Evolutionary conservation across 2,888 invertebrate species (phyloP), one percentile per base, ranked within the genome.

Genomic region (Drosophila planitibia): DNA sequence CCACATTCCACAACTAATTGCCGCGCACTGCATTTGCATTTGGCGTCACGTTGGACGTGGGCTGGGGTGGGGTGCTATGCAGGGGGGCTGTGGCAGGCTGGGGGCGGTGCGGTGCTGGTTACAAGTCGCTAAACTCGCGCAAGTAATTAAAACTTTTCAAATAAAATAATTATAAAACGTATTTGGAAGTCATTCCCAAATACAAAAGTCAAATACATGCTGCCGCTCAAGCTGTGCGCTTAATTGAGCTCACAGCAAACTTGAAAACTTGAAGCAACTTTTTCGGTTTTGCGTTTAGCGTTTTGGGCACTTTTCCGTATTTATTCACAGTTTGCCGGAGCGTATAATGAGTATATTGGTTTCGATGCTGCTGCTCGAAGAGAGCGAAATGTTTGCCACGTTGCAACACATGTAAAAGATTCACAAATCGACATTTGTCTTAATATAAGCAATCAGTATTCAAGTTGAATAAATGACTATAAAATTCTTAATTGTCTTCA

Each of bases 81-180:
- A 28, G 12, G n/a, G n/a, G 4, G 41, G 10, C 10, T 12, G 9
- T n/a, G 33, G 25, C 53, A 28, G 30, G 69, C 35, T 32, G 22
- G 41, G 4, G 41, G 10, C n/a, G 41, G 4, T 41, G 0, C 12
- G 22, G 16, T 22, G 7, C 7, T 47, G 22, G 14, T 19, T 39
- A 39, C 22, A 22, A 25, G 47, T 41, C 16, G 33, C 33, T 19
- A 60, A 71, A 69, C 73, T 77, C 77, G 76, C 64, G 70, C 81
- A 85, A 85, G 84, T 90, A 86, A 89, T 89, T 90, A 89, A 90
- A 89, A 89, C 81, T 90, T 89, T 89, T 88, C 81, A 82, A 83
- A 88, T 88, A 78, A 90, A 86, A 86, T 85, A 88, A 88, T 90
- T 89, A 85, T 79, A 75, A 81, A 74, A 74, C 74, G 83, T 78